A percentile compares a stretch with the other conserved stretches of the same genome.
Conservation (phyloP, 2,797 vertebrate genomes). For the Rhyacichthys aspro region DNA sequence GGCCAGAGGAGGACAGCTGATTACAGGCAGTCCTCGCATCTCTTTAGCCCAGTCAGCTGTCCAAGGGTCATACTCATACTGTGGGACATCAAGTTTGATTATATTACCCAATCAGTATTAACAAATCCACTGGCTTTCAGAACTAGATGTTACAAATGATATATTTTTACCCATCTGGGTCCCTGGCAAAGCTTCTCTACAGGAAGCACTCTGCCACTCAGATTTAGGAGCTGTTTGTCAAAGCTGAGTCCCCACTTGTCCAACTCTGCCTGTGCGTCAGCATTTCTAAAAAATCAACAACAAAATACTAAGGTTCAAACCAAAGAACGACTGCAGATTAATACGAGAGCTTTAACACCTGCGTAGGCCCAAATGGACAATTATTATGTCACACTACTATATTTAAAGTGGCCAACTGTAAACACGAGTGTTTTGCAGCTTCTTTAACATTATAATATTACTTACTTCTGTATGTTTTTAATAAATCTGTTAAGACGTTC, state of each 20-base stretch:
- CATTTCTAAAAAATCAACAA: slow-evolving; percentile 72
- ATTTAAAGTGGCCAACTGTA: no score
- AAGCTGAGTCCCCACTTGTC: slow-evolving; percentile 91
- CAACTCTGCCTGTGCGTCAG: slow-evolving; percentile 85
- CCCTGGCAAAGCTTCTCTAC: slow-evolving; percentile 89
- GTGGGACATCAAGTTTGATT: slow-evolving; percentile 10
- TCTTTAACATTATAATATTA: not conserved
- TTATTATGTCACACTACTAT: no score
- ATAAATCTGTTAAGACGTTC: slow-evolving; percentile 84
- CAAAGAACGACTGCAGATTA: no score
- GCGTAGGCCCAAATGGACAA: no score
- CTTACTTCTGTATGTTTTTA: slow-evolving; percentile 82
- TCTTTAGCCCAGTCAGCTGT: slow-evolving; percentile 91
- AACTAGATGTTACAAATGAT: not conserved
- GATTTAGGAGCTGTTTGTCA: slow-evolving; percentile 83
- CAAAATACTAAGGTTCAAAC: no score
- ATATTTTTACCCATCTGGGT: slow-evolving; percentile 73
- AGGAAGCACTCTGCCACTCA: slow-evolving; percentile 87
- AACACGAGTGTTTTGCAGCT: no score
- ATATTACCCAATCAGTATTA: slow-evolving; percentile 2
- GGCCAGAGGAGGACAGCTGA: slow-evolving; percentile 78
- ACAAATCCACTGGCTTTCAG: not conserved
- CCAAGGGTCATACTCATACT: slow-evolving; percentile 88
- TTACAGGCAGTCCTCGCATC: slow-evolving; percentile 83
- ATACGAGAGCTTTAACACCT: no score